Evolutionary conservation across 1,140 invertebrate genomes (phyloP), one percentile per base, ranked within the genome.

Genomic region (Drosophila ananassae): DNA sequence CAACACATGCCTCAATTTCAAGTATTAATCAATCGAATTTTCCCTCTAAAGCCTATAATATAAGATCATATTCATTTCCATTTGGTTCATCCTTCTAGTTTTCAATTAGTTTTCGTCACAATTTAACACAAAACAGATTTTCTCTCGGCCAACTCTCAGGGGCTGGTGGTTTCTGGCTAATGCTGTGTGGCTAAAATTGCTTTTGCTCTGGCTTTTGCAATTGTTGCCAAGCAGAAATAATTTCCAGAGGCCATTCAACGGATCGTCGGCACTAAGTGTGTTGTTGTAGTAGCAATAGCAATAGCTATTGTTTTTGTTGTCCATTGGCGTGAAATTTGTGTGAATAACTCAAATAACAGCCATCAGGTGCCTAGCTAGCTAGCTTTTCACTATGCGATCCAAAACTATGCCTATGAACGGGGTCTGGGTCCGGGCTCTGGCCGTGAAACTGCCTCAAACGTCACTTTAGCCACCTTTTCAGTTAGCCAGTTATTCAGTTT

Each of bases 261-360:
- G 63, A 57, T 69, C 63, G 63, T 37, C 78, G 69, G 66, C 77
- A 74, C 62, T 52, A 79, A 79, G 53, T 77, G 73, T 57, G 58
- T 51, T 67, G 55, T 25, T 55, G 32, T 64, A 52, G 44, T 34
- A 56, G 56, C 32, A n/a, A 13, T 13, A n/a, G 37, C 37, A 41
- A 63, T 10, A 17, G 13, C 41, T 21, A 44, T 77, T 55, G 44
- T 58, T 52, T 39, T 73, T 21, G 56, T 46, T 75, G 73, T 59
- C 74, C 74, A 87, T 87, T 87, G 78, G 74, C 78, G 82, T 85
- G 77, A 85, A 87, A 81, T 87, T 87, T 87, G 81, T 85, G 78
- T 85, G 81, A 85, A 85, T 82, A 77, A 77, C 84, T 73, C 73
- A 64, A 77, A 52, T 60, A 84, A 34, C 62, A 58, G 44, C 57